Base-by-base conservation (phyloP, 30 jellyfish, hydroid and myxozoan genomes). In the Thelohanellus kitauei region DNA sequence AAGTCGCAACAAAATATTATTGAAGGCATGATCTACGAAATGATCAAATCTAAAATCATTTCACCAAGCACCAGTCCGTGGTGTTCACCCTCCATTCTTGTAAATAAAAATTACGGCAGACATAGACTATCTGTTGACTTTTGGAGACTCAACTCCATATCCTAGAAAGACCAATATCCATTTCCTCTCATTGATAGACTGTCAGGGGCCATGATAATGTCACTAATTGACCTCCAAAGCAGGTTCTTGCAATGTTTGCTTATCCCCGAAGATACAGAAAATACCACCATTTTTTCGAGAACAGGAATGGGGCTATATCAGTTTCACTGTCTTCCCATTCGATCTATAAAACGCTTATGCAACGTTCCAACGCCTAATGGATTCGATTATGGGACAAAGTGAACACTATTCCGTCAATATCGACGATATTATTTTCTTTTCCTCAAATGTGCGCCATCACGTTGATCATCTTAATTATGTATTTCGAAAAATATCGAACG, bases 361-460 rank as follows among this genome's bases (percentile, higher is more conserved):
- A 1, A 58, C 69, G 13, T 58, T 51, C 39, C 60, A 51, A 35
- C 58, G 84, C 1, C 25, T 51, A 23, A 60, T 60, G 82, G 75
- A 34, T n/a, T 33, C 14, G 19, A 56, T 51, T 4, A 31, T 43
- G 14, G 16, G 73, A 20, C 33, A 42, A 13, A 48, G 47, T 52
- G 44, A 24, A 18, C 42, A 41, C n/a, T 60, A 73, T 31, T 50
- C 52, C 18, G 51, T 41, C n/a, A 51, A 59, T 39, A 21, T 52
- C 11, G 84, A 60, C 45, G 67, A 60, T 38, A 47, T 52, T 23
- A 42, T 42, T 13, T 57, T 60, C n/a, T 60, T 51, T 44, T 32
- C 47, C 10, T 17, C 30, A 24, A 18, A 27, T 16, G 22, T 43
- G 19, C 45, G 35, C 6, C 56, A 60, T 20, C 84, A 60, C 48